phyloP scores from a whole-genome alignment of 1,140 invertebrate genomes.

The Neomicropteryx cornuta region DNA sequence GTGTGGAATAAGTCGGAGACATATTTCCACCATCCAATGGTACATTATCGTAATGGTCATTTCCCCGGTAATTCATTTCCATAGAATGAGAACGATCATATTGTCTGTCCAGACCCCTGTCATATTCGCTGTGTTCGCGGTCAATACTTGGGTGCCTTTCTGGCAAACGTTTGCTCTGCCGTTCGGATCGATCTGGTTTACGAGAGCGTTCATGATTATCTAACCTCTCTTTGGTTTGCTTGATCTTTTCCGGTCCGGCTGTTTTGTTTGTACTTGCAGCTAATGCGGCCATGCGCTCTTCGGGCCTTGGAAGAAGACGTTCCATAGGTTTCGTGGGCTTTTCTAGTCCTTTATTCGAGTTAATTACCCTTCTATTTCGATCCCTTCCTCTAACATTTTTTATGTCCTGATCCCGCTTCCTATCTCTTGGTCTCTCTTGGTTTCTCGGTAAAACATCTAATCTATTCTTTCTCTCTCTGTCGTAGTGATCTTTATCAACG shows the following conservation, averaged over 20 bases:
- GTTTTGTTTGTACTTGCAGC: conserved; percentile 38
- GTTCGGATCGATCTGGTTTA: conserved; percentile 16
- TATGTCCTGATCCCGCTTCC: conserved; percentile 32
- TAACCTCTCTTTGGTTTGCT: conserved; percentile 33
- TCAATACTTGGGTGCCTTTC: conserved; percentile 35
- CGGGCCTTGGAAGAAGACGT: conserved; percentile 34
- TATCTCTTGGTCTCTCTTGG: conserved; percentile 43
- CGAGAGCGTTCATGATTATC: conserved; percentile 30
- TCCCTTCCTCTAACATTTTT: conserved; percentile 28
- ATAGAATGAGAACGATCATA: conserved; percentile 35
- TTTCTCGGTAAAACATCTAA: conserved; percentile 46
- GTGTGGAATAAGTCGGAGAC: conserved; percentile 33
- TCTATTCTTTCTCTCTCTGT: conserved; percentile 44
- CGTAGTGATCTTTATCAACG: conserved; percentile 38
- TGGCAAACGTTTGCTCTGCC: conserved; percentile 29
- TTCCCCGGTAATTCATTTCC: conserved; percentile 32
- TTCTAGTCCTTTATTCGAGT: conserved; percentile 34
- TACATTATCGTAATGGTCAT: conserved; percentile 33
- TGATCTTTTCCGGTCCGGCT: conserved; percentile 34
- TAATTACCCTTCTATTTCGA: conserved; percentile 24
- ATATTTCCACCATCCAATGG: conserved; percentile 29
- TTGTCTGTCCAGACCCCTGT: conserved; percentile 29
- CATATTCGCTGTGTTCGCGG: conserved; percentile 35
- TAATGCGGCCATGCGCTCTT: conserved; percentile 35
- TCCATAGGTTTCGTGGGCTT: conserved; percentile 41